These are phyloP conservation scores for Colletes gigas DNA, from an alignment of 1,140 invertebrate genomes.

Conservation along the genomic window DNA sequence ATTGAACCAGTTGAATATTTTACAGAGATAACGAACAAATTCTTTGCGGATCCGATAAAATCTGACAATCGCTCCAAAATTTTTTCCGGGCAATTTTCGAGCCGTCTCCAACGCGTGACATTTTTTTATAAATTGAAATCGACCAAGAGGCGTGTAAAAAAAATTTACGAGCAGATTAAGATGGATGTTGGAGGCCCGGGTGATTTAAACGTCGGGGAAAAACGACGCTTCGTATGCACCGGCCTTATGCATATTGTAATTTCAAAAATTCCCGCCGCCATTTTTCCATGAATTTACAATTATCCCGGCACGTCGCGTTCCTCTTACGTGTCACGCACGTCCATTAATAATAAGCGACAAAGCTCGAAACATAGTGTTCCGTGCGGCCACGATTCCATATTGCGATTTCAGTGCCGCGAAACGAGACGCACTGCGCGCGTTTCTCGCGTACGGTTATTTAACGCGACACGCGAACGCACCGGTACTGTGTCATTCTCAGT, in stretches of 20 bases:
- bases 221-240: no score
- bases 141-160: no score
- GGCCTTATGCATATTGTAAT: not conserved
- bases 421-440: not conserved
- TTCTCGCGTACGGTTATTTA: slow-evolving; percentile 37
- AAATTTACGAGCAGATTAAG: no score
- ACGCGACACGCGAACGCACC: slow-evolving; percentile 21
- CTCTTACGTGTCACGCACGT: not conserved
- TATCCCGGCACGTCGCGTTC: not conserved
- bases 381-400: not conserved
- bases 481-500: slow-evolving; percentile 30
- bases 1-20: no score
- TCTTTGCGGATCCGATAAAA: no score
- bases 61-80: not conserved
- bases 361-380: not conserved
- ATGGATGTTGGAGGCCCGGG: no score
- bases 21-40: no score
- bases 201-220: no score
- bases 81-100: not conserved
- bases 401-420: not conserved
- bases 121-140: no score
- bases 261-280: not conserved
- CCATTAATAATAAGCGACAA: slow-evolving; percentile 11
- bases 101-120: no score
- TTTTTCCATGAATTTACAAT: slow-evolving; percentile 32